Evolutionary conservation across 2,888 invertebrate species (phyloP), one percentile per base, ranked within the genome.

Genomic region (Hypsopygia costalis): DNA sequence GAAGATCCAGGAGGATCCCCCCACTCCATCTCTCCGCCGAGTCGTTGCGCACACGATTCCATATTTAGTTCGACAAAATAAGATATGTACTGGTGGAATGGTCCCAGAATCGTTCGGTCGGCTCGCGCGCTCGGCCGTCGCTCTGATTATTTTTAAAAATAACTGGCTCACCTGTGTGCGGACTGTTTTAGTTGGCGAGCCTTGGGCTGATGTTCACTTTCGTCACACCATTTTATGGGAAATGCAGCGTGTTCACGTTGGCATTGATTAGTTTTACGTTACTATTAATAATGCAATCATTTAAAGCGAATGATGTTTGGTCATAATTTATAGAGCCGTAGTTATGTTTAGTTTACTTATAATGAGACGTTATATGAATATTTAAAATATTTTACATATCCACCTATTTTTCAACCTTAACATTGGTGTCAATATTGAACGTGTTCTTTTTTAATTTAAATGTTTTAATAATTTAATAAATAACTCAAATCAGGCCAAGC

Each of bases 21-120:
- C 69, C 65, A 59, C 64, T 63, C 58, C 58, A 43, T 42, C 49
- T 51, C 51, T 49, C 55, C 40, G 43, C 46, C 40, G 16, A 46
- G 41, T 36, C 35, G 51, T 48, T 50, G 55, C 51, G 57, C 62
- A 51, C 52, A 54, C 77, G 76, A 81, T 81, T 79, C 87, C 87
- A 83, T 86, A 83, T 87, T 81, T 87, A 87, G 86, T 81, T 81
- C 78, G 83, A 68, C 69, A 69, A 74, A 25, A 72, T 73, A 63
- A 66, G 76, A 75, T 70, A 39, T 39, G 33, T 33, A 67, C 62
- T 63, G 58, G 67, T 65, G 60, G 65, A 66, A 50, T 71, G 56
- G 61, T 63, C 66, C 73, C 86, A 86, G 72, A 82, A 68, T 69
- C 45, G 59, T 67, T 62, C 55, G 41, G 70, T 57, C 62, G 50